These are phyloP conservation scores for Gymnarchus niloticus DNA, from an alignment of 2,113 vertebrate genomes.

Conservation along the genomic window DNA sequence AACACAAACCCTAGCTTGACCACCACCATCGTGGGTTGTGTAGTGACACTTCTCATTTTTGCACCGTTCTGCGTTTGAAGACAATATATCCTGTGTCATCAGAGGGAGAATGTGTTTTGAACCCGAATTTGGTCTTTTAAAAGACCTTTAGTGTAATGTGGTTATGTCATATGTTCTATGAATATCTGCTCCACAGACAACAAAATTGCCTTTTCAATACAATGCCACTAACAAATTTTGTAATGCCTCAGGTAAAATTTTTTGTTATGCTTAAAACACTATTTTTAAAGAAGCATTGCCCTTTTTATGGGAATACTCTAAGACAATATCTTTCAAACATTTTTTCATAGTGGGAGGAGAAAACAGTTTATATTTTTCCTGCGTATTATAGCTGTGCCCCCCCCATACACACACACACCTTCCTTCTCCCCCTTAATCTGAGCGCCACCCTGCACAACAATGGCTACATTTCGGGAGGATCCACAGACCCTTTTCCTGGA, in stretches of 20 bases:
- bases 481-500: slow-evolving; percentile 80
- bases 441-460: slow-evolving; percentile 51
- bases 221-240: not conserved
- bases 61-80: not conserved
- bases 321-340: not conserved
- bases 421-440: slow-evolving; percentile 70
- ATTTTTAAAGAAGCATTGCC: too few species aligned
- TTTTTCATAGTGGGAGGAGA: not conserved
- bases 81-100: not conserved
- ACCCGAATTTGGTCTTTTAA: not conserved
- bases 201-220: not conserved
- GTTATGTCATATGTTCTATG: not conserved
- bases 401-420: slow-evolving; percentile 52
- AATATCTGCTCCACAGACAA: not conserved
- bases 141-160: not conserved
- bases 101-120: not conserved
- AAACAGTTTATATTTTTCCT: slow-evolving; percentile 31
- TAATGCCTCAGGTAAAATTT: not conserved
- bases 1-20: not conserved
- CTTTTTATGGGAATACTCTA: not conserved
- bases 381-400: slow-evolving; percentile 55
- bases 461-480: slow-evolving; percentile 54
- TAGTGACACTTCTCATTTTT: not conserved
- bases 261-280: not conserved
- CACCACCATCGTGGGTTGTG: not conserved